Base-by-base conservation (phyloP, 2,113 vertebrate genomes). In the Pterocles orientalis region DNA sequence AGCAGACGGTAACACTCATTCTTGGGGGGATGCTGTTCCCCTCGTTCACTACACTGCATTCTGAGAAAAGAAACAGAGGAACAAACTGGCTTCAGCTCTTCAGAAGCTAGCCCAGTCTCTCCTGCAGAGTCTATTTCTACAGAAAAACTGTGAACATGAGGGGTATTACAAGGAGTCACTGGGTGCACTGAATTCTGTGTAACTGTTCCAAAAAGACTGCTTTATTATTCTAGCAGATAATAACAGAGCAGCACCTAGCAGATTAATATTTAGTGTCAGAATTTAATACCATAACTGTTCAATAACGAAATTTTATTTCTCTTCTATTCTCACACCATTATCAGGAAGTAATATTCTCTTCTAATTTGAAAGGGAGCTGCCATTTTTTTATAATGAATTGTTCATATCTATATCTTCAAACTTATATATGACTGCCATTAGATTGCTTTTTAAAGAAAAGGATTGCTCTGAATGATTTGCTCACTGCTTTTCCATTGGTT, bases 251-350 rank as follows among this genome's bases (percentile, higher is more conserved):
- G 86, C 36, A 95, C 86, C 86, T 89, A 87, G 50, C 66, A 96
- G 83, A 97, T 96, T 96, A 95, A 96, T 94, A 96, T 95, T 94
- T 94, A 96, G 81, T 94, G 91, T 77, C 94, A 92, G 77, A 95
- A 94, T 89, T 96, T 94, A 96, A 96, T 94, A 91, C 78, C 47
- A n/a, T 85, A 96, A 95, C 91, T 91, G 95, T 91, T 95, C 96
- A 96, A 94, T 94, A 96, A 95, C 8, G 1, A 92, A 92, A 77
- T 95, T 96, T 97, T 96, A 97, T 95, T 96, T 94, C 92, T 90
- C 41, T 92, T 93, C 92, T 97, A 83, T 95, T 94, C 96, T 82
- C 69, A 61, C 17, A 57, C 36, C 50, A 85, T 82, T 96, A 94
- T 87, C 80, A 91, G 81, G 83, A 95, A 95, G 73, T 91, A 92